These are phyloP conservation scores for Acromyrmex echinatior DNA, from an alignment of 1,140 invertebrate genomes.

Conservation along the genomic window DNA sequence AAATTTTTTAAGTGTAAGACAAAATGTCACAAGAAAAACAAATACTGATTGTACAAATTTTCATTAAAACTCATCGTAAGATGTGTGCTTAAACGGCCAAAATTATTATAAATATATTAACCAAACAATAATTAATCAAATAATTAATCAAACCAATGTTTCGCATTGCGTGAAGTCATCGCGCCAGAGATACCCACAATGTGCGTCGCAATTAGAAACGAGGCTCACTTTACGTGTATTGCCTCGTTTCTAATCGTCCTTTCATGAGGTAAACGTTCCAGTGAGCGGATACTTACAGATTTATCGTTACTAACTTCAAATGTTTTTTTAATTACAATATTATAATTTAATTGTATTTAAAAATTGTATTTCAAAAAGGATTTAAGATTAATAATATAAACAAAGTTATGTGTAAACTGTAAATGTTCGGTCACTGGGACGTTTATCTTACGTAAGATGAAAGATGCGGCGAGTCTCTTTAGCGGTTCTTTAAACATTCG, in stretches of 20 bases:
- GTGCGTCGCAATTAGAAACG: neutral
- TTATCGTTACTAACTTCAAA: too few species aligned
- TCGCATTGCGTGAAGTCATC: conserved; percentile 17
- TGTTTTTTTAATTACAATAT: too few species aligned
- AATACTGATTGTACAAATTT: neutral
- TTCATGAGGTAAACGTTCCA: neutral
- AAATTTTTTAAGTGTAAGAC: too few species aligned
- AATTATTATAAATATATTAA: conserved; percentile 34
- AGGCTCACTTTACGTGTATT: too few species aligned
- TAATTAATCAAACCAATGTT: conserved; percentile 53
- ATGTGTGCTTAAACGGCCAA: neutral
- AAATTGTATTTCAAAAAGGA: too few species aligned
- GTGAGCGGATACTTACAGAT: too few species aligned
- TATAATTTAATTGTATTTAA: too few species aligned
- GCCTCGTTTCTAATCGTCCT: conserved; percentile 41
- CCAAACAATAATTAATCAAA: conserved; percentile 60
- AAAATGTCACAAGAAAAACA: neutral
- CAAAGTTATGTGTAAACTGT: too few species aligned
- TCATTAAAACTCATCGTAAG: conserved; percentile 1
- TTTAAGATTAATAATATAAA: too few species aligned
- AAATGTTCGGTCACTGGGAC: too few species aligned
- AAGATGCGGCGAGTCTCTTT: conserved; percentile 35
- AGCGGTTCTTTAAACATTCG: conserved; percentile 23
- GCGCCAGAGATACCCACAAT: conserved; percentile 17
- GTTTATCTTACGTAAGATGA: neutral